A percentile compares a stretch with the other conserved stretches of the same genome.
Conservation (phyloP, 2,888 invertebrate genomes). For the Meiosimyza decipiens region DNA sequence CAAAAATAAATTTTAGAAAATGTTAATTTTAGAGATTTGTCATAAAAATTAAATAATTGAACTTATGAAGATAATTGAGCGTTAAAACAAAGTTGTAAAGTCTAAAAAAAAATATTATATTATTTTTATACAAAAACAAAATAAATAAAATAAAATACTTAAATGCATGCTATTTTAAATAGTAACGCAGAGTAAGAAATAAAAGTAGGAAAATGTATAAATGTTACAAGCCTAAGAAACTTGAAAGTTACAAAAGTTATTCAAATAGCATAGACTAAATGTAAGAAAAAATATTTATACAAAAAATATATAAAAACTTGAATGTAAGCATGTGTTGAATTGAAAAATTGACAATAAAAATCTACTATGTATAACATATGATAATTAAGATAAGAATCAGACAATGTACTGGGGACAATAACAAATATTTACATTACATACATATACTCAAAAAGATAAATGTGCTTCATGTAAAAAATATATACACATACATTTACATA, state of each 20-base stretch:
- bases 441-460: constrained; percentile 16
- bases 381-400: not conserved
- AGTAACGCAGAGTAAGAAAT: constrained; percentile 20
- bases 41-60: no score
- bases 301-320: constrained; percentile 17
- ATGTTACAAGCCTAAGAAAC: constrained; percentile 17
- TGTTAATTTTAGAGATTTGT: not conserved
- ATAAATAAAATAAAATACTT: constrained; percentile 39
- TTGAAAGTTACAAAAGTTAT: constrained; percentile 7
- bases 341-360: constrained; percentile 35
- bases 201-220: constrained; percentile 22
- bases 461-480: constrained; percentile 19
- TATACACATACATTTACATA: no score
- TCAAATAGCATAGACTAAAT: constrained; percentile 7
- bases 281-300: constrained; percentile 38
- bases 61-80: constrained; percentile 28
- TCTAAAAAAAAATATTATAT: constrained; percentile 25
- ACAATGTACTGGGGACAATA: constrained; percentile 39
- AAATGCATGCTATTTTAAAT: constrained; percentile 39
- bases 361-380: constrained; percentile 7
- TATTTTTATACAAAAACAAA: constrained; percentile 37
- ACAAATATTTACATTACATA: constrained; percentile 24
- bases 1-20: not conserved
- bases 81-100: no score
- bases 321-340: constrained; percentile 23